Evolutionary conservation across 2,113 vertebrate genomes (phyloP), one percentile per base, ranked within the genome.

Genomic region (Neopipo cinnamomea): DNA sequence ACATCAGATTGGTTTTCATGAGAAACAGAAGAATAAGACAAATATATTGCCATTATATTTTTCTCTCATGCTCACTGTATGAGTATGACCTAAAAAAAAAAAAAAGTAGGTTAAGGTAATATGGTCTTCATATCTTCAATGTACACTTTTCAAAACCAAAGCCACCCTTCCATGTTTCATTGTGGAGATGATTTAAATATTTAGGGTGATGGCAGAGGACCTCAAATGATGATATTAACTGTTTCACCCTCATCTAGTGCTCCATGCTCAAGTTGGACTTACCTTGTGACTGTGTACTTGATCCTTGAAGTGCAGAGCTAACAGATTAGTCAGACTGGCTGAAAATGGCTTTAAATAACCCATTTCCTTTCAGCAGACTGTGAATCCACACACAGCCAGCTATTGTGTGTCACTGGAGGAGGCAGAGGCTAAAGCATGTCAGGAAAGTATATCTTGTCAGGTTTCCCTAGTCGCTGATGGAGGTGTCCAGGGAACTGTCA

Each of bases 261-360:
- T 76, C 68, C 17, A 6, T 22, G 15, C 18, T 66, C 25, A 44
- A 47, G 41, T 9, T 56, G 16, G 46, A 20, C 5, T 65, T 61
- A 68, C 8, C 5, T 28, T 41, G 14, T 61, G 66, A 47, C 62
- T 41, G 4, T 35, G 16, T 35, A 24, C n/a, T 58, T 53, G 23
- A 23, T 84, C 72, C 47, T 50, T 62, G n/a, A 44, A 79, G 88
- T 41, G 53, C 39, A 56, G 52, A 59, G 11, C 42, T 87, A 59
- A 67, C 25, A 71, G 33, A 75, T 72, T 33, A 88, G 44, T 58
- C 78, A 66, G 53, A 59, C 30, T 76, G 73, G 4, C 47, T 87
- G 84, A 67, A 91, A 96, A 93, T 91, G 46, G 14, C 49, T 92
- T 85, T 46, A 94, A 93, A 96, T 74, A 81, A 71, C 39, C 68